Evolutionary conservation across 2,888 invertebrate genomes (phyloP), one percentile per base, ranked within the genome.

Genomic region (Papilio demoleus): DNA sequence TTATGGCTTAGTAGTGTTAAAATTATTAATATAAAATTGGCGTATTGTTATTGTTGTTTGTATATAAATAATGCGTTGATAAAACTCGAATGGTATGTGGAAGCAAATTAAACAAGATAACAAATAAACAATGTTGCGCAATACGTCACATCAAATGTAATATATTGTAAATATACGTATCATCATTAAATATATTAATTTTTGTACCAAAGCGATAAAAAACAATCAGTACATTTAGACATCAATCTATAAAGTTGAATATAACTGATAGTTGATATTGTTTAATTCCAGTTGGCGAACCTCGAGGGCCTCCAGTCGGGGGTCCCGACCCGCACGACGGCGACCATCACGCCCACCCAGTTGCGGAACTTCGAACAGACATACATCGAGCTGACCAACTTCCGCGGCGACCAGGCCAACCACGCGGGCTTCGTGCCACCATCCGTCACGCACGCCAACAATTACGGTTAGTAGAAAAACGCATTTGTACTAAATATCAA

Each of bases 371-470:
- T 98, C 89, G 98, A 98, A 92, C 97, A 98, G 88, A 96, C 97
- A 0, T 97, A 98, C 90, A 95, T 97, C 83, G 97, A 98, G 92
- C 93, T 97, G 82, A 96, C 96, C 87, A 96, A 96, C 90, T 94
- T 94, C 82, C 95, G 95, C 76, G 95, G 94, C 93, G 87, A 96
- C 94, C 85, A 94, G 93, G 80, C 96, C 79, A 96, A 95, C 88
- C 97, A 98, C 94, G 98, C 98, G 70, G 97, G 98, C 73, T 98
- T 98, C 88, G 98, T 98, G 73, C 98, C 98, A 70, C 98, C 98
- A 27, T 92, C 94, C 69, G 91, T 93, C 86, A 87, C 89, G 86
- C 88, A 90, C 87, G 84, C 86, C 86, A 91, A 90, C 78, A 88
- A 87, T 76, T 92, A 92, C 86, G 94, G 93, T 93, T 79, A 83